Evolutionary conservation across 2,113 vertebrate species (phyloP), one percentile per base, ranked within the genome.

Genomic region (Pterocles burchelli): DNA sequence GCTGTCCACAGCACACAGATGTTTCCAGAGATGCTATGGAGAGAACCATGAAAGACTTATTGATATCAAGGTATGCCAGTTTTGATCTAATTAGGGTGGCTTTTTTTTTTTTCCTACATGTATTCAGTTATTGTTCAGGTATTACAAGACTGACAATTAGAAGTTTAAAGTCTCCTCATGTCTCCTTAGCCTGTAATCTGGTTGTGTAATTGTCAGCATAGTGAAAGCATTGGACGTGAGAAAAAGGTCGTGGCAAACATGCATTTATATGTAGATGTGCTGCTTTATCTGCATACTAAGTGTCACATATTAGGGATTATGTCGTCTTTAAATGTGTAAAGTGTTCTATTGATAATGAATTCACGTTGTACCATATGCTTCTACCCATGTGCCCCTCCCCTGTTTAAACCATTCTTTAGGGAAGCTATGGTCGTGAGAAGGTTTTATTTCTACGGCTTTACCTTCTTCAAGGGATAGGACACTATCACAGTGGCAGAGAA

Each of bases 381-480:
- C 15, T 75, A 21, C 67, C 55, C 41, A 43, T 1, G 2, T 89
- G 41, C 11, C 21, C 11, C 46, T 15, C 29, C 34, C 45, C 86
- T 95, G 65, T 91, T 66, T 52, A 24, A 89, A 85, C 43, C 54
- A 83, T 68, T 68, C 68, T 95, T 68, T 90, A 99, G 99, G 99
- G 99, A 34, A 99, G 98, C 96, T 98, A 98, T 11, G 99, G 99
- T 73, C 98, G 98, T 88, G 99, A 99, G 97, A 99, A 99, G 83
- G 99, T 99, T 63, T 89, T 99, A 83, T 99, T 99, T 86, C 97
- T 99, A 36, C 98, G 99, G 62, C 98, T 99, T 58, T 98, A 99
- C 97, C 98, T 99, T 59, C 99, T 99, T 36, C 99, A 99, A 96
- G 99, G 99, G 68, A 98, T 99, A 70, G 98, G 99, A 71, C 97